Evolutionary conservation across 1,140 invertebrate genomes (phyloP).

Genomic region (Holotrichia oblita): DNA sequence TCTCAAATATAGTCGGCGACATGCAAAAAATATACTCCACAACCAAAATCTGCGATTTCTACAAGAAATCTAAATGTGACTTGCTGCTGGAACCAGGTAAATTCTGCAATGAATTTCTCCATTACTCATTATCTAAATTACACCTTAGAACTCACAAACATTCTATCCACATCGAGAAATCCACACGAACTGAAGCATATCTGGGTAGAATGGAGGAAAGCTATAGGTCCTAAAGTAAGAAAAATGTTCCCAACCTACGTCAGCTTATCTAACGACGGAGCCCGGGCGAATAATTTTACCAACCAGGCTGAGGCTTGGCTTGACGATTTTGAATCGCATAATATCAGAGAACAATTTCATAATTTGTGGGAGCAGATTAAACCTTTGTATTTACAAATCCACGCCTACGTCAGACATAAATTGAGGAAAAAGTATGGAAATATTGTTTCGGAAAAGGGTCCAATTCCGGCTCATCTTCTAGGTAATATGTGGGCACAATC

Average conservation of each 20-base stretch:
- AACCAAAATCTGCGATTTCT: slow-evolving; percentile 81
- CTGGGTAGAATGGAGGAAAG: slow-evolving; percentile 73
- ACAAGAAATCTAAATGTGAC: slow-evolving; percentile 73
- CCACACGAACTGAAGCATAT: slow-evolving; percentile 64
- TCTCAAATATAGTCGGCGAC: slow-evolving; percentile 70
- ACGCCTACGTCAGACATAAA: too few relatives aligned
- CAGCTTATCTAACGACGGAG: slow-evolving; percentile 73
- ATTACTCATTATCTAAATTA: background rate
- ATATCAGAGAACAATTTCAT: slow-evolving; percentile 69
- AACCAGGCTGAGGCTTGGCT: slow-evolving; percentile 67
- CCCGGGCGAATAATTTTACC: slow-evolving; percentile 68
- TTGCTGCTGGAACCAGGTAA: slow-evolving; percentile 75
- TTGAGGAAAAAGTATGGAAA: too few relatives aligned
- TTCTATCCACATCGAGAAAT: slow-evolving; percentile 63
- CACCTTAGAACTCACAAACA: slow-evolving; percentile 73
- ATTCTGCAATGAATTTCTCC: background rate
- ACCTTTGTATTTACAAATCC: too few relatives aligned
- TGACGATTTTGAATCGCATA: too few relatives aligned
- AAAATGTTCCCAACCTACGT: too few relatives aligned
- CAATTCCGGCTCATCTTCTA: too few relatives aligned
- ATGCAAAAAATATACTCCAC: slow-evolving; percentile 85
- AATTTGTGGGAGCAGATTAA: too few relatives aligned
- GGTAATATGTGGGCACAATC: too few relatives aligned
- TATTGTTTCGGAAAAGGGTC: too few relatives aligned
- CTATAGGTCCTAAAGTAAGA: slow-evolving; percentile 69